phyloP scores from a whole-genome alignment of 2,888 invertebrate genomes.

The Trachelus tabidus region DNA sequence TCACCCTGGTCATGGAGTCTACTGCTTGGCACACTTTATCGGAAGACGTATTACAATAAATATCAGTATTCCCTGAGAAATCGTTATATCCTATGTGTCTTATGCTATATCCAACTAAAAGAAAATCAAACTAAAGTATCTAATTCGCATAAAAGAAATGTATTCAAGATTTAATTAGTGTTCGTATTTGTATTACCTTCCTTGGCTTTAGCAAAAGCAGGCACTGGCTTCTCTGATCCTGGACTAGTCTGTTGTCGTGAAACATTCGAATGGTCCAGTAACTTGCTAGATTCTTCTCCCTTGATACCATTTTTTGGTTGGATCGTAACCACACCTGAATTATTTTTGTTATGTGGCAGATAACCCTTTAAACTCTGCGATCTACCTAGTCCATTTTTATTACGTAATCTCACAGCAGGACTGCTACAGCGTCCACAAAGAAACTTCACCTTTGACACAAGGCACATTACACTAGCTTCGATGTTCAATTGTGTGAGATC shows the following conservation, averaged over 20 bases:
- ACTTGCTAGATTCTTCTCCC: conserved; percentile 52
- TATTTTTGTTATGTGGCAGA: conserved; percentile 34
- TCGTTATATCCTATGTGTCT: conserved; percentile 1
- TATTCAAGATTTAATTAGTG: conserved; percentile 1
- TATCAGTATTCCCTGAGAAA: conserved; percentile 37
- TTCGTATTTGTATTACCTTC: conserved; percentile 47
- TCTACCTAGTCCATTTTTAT: conserved; percentile 60
- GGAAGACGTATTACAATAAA: conserved; percentile 45
- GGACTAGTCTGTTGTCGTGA: conserved; percentile 36
- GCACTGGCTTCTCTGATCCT: conserved; percentile 44
- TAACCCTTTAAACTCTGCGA: conserved; percentile 51
- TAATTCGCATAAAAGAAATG: not conserved
- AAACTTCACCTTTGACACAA: conserved; percentile 85
- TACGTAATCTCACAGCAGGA: conserved; percentile 76
- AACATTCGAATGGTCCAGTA: conserved; percentile 44
- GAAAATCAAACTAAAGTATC: not conserved
- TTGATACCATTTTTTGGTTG: conserved; percentile 58
- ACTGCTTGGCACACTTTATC: conserved; percentile 67
- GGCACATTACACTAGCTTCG: conserved; percentile 88
- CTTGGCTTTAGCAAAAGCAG: conserved; percentile 59
- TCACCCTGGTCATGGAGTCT: conserved; percentile 69
- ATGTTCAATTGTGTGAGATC: conserved; percentile 88
- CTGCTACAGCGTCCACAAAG: conserved; percentile 80
- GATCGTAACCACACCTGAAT: conserved; percentile 54
- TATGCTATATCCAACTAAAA: not conserved